A percentile compares a stretch with the other conserved stretches of the same genome.
These are phyloP conservation scores for Blennius ocellaris DNA, from an alignment of 2,113 vertebrate genomes.

Conservation along the genomic window DNA sequence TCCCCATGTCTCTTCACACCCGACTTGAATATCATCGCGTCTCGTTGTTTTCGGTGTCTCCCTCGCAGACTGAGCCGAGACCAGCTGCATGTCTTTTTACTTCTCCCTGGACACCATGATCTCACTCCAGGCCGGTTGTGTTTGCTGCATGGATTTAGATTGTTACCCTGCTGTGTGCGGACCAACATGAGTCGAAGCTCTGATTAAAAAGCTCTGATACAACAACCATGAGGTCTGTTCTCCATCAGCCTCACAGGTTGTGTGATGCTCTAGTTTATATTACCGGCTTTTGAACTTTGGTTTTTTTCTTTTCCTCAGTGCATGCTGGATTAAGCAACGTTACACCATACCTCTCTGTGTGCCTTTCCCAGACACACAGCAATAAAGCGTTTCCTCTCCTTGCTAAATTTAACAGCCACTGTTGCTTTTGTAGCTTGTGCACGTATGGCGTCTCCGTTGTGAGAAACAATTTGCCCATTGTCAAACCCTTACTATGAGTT, in stretches of 20 bases:
- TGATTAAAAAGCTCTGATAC: conserved; percentile 43
- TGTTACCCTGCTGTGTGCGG: conserved; percentile 38
- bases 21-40: conserved; percentile 48
- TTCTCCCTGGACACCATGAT: conserved; percentile 76
- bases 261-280: conserved; percentile 5
- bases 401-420: conserved; percentile 51
- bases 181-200: conserved; percentile 12
- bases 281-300: background rate
- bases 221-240: conserved; percentile 21
- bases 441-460: conserved; percentile 26
- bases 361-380: conserved; percentile 46
- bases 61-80: conserved; percentile 49
- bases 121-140: conserved; percentile 73
- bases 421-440: conserved; percentile 22
- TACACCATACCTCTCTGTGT: conserved; percentile 24
- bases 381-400: conserved; percentile 65
- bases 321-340: conserved; percentile 25
- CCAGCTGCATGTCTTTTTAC: conserved; percentile 77
- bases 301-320: conserved; percentile 24
- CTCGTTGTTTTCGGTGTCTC: conserved; percentile 59
- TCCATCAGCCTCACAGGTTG: conserved; percentile 21
- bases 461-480: conserved; percentile 22
- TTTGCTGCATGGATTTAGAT: conserved; percentile 61
- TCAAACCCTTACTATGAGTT: background rate
- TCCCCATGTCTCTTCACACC: conserved; percentile 58